These are phyloP conservation scores for Tiliacea aurago DNA, from an alignment of 2,888 invertebrate species.

Conservation along the genomic window DNA sequence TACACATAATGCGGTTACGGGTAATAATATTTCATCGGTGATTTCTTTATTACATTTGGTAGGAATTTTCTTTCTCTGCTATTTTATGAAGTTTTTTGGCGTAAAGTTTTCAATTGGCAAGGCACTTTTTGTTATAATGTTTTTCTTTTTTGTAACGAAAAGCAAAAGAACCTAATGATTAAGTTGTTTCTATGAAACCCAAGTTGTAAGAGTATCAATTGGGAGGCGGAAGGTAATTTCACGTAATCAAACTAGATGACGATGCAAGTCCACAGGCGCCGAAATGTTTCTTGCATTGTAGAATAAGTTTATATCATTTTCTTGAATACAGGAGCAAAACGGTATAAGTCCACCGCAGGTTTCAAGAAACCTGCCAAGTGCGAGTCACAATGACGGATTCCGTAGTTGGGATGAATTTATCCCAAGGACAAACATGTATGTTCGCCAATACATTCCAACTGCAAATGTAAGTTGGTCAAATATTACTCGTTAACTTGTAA, in stretches of 20 bases:
- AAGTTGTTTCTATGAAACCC: conserved; percentile 29
- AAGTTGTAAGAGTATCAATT: conserved; percentile 24
- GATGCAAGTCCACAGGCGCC: conserved; percentile 20
- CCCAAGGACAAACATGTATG: no score
- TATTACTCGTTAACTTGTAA: no score
- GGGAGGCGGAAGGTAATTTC: conserved; percentile 23
- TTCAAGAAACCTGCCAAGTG: no score
- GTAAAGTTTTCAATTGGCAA: not conserved
- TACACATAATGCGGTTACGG: not conserved
- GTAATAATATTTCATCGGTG: conserved; percentile 3
- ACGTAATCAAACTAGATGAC: conserved; percentile 49
- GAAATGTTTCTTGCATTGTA: conserved; percentile 23
- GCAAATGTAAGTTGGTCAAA: no score
- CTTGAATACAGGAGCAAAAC: not conserved
- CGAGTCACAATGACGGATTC: no score
- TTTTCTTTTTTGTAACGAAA: not conserved
- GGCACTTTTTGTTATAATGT: not conserved
- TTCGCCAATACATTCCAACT: no score
- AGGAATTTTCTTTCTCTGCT: not conserved
- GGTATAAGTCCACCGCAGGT: not conserved
- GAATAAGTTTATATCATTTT: not conserved
- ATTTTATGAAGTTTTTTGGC: not conserved
- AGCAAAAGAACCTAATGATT: conserved; percentile 5
- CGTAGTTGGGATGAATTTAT: no score
- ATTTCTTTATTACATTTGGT: not conserved